Base-by-base conservation (phyloP, 2,888 invertebrate species). In the Ptychoptera contaminata region DNA sequence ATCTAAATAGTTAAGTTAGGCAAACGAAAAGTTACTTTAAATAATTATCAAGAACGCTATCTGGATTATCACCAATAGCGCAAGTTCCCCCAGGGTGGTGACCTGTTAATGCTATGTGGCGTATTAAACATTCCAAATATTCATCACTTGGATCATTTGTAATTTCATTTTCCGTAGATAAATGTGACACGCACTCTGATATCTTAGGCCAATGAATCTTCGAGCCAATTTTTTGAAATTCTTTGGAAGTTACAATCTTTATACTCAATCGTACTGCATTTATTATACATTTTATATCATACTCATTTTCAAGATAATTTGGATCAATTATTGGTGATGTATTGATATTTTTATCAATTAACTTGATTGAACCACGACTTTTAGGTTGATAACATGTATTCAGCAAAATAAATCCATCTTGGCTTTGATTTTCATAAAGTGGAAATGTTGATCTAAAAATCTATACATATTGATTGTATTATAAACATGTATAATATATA, bases 11-110 rank as follows among this genome's bases (percentile, higher is more conserved):
- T 6, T 29, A 14, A 12, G 12, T 31, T 2, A 32, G 5, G 12
- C 30, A n/a, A 2, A 37, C 16, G 14, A 11, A 23, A 6, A 40
- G 45, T 47, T 54, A 81, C 82, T 74, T 71, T 7, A 82, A 60
- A 37, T 73, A 56, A 2, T 75, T 63, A 55, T 87, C 80, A 0
- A 87, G 79, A 1, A 86, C 87, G 2, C 73, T 68, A 31, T 59
- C 65, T 15, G 55, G 53, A 2, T 51, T 45, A 9, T 51, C 52
- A 2, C 82, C 86, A 59, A 85, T 83, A 32, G 76, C 73, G 56
- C 83, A 82, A 1, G 81, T 84, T 10, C 88, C 87, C 0, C 77
- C 82, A 0, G 78, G 80, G 60, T 90, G 90, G 59, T 90, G 85
- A 1, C 82, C 80, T 1, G 81, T 74, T 16, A 82, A 67, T 0